Conservation (phyloP, 2,113 vertebrate genomes). For the Mormyrus iriodes region DNA sequence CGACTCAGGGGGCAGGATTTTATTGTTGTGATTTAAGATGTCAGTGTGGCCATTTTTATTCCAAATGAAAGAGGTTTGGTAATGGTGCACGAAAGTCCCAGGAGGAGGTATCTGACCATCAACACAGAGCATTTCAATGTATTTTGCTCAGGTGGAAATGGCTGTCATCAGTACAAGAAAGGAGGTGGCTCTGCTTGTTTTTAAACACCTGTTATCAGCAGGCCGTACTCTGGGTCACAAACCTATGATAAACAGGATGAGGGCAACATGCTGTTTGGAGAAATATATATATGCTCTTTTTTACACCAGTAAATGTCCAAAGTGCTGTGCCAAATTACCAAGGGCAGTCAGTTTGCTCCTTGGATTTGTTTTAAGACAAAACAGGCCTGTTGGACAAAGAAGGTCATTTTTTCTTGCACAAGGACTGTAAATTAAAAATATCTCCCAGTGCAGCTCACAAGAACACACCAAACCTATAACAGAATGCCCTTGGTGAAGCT, state of each 20-base stretch:
- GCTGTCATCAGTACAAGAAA: conserved; percentile 60
- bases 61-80: conserved; percentile 19
- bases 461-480: conserved; percentile 43
- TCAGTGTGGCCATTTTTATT: conserved; percentile 16
- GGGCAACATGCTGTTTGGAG: conserved; percentile 50
- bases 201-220: conserved; percentile 51
- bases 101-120: background rate
- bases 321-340: conserved; percentile 69
- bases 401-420: conserved; percentile 60
- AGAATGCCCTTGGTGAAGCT: conserved; percentile 36
- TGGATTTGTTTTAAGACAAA: conserved; percentile 68
- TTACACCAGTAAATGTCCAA: conserved; percentile 55
- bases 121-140: conserved; percentile 32
- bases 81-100: background rate
- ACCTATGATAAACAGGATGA: conserved; percentile 69
- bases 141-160: conserved; percentile 49
- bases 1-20: background rate
- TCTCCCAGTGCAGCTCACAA: conserved; percentile 40
- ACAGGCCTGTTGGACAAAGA: conserved; percentile 62
- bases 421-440: conserved; percentile 59
- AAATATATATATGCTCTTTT: conserved; percentile 61
- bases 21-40: conserved; percentile 23
- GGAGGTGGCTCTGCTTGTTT: conserved; percentile 49
- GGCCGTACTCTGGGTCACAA: conserved; percentile 61
- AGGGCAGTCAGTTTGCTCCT: conserved; percentile 64